Base-by-base conservation (phyloP, 2,797 vertebrate genomes). In the Microhierax caerulescens region DNA sequence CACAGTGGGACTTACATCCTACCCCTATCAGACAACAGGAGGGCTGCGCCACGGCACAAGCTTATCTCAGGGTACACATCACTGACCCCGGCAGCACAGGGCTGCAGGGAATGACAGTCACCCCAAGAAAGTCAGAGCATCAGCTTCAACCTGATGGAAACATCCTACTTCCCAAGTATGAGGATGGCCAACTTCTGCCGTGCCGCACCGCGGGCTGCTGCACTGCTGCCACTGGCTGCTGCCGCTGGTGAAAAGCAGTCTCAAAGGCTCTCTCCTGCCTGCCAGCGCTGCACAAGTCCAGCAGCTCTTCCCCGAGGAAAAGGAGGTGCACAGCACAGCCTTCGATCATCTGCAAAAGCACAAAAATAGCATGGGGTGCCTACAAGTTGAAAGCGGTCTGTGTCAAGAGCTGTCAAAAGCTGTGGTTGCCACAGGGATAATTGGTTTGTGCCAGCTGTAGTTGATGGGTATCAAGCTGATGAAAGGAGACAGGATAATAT, bases 361-460 rank as follows among this genome's bases (percentile, higher is more conserved):
- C 28, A 88, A 64, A 95, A 92, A 90, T 88, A 95, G 77, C 83
- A 67, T 4, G 36, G 54, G 74, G 73, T 82, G 63, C 65, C 72
- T 92, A 64, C 73, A 74, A 69, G 82, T 93, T 86, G 76, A 88
- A 91, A 93, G 88, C 1, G 3, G 75, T 72, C 75, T 72, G 68
- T 91, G 83, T 96, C 85, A 94, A 83, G 89, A 91, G 83, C 76
- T 92, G 87, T 96, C 95, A 96, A 94, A 96, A 83, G 60, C 94
- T 91, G 64, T 88, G 83, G 88, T 92, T 97, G 95, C 91, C 95
- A 95, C 95, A 96, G 92, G 95, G 93, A 96, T 97, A 96, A 95
- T 94, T 97, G 90, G 77, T 89, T 94, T 95, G 90, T 91, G 95
- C 83, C 96, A 96, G 96, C 87, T 96, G 95, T 76, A 96, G 90